phyloP scores from a whole-genome alignment of 2,888 invertebrate species.

The Hypolimnas misippus region DNA sequence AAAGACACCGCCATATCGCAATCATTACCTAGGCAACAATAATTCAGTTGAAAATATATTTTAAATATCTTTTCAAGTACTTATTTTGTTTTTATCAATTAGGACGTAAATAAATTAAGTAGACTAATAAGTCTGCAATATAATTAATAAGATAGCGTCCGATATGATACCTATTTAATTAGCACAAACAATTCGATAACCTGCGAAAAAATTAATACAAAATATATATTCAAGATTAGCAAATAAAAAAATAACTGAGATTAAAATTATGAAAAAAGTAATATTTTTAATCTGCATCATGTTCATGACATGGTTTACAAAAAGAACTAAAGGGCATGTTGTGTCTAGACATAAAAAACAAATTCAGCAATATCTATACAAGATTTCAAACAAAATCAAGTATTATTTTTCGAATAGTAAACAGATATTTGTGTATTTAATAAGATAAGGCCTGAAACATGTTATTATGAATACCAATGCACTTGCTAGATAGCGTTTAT shows the following conservation, averaged over 20 bases:
- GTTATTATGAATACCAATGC: conserved; percentile 50
- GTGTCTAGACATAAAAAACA: neutral
- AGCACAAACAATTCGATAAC: neutral
- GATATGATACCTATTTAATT: conserved; percentile 7
- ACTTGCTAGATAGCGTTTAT: conserved; percentile 55
- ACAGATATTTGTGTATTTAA: conserved; percentile 32
- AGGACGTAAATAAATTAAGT: conserved; percentile 13
- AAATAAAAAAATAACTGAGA: no score
- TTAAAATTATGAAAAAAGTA: no score
- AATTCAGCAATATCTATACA: neutral
- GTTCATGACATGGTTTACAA: no score
- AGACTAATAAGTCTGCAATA: conserved; percentile 21
- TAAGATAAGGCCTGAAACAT: conserved; percentile 45
- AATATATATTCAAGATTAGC: neutral
- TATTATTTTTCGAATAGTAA: conserved; percentile 17
- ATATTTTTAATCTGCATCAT: no score
- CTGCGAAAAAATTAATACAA: neutral
- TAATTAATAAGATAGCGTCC: conserved; percentile 10
- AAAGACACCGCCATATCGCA: no score
- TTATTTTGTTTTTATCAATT: conserved; percentile 16
- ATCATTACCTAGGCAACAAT: no score
- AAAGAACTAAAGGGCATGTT: neutral
- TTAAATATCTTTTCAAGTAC: no score
- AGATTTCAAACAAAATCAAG: neutral
- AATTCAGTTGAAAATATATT: no score